Evolutionary conservation across 2,113 vertebrate genomes (phyloP).

Genomic region (Phaethornis superciliosus): DNA sequence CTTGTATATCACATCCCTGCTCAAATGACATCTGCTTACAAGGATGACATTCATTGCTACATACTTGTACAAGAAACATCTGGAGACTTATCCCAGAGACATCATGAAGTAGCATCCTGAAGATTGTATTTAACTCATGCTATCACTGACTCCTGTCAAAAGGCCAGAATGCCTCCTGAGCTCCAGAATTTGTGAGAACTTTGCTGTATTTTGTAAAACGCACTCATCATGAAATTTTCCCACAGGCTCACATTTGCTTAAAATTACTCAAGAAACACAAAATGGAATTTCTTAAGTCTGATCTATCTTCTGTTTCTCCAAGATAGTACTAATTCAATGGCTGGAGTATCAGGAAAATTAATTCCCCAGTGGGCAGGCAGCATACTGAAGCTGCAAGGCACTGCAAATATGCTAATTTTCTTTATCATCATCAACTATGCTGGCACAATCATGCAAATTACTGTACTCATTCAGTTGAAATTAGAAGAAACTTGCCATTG

Average conservation of each 20-base stretch:
- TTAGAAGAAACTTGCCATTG: neutral
- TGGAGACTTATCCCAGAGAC: neutral
- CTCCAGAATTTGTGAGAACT: neutral
- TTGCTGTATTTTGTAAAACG: neutral
- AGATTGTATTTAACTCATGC: neutral
- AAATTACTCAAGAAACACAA: neutral
- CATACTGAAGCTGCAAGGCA: neutral
- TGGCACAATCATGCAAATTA: neutral
- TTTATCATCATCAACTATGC: neutral
- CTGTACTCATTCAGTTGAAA: neutral
- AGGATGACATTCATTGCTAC: neutral
- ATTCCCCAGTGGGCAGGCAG: neutral
- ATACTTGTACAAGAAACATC: neutral
- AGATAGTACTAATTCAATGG: neutral
- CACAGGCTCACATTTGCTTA: accelerated
- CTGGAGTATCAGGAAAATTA: neutral
- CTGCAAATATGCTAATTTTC: neutral
- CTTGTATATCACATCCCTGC: neutral
- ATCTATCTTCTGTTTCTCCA: neutral
- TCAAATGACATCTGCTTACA: neutral
- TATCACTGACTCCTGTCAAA: neutral
- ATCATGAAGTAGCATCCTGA: neutral
- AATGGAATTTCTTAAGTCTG: neutral
- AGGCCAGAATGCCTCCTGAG: neutral
- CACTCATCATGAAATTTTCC: neutral